Base-by-base conservation (phyloP, 2,113 vertebrate species). In the Tylochromis polylepis region DNA sequence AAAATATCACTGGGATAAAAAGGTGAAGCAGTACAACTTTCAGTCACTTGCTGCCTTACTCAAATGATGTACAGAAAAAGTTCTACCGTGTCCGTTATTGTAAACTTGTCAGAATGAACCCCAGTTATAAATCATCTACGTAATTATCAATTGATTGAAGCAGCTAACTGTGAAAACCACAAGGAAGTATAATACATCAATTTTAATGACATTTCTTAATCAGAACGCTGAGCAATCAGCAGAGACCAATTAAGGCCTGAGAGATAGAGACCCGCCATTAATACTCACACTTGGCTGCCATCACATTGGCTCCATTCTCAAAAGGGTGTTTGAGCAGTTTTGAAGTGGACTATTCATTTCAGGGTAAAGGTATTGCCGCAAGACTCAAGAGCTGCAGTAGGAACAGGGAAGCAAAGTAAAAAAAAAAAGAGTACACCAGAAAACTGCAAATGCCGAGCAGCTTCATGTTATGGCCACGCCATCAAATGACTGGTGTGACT, bases 171-270 rank as follows among this genome's bases (percentile, higher is more conserved):
- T 90, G 92, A 93, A 94, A 95, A 90, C 88, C 88, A 94, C 95
- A 93, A 88, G 86, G 86, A 95, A 91, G 92, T 89, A 85, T 91
- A 93, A 95, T 95, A 92, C 92, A 95, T 95, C 93, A 90, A 92
- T 94, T 95, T 94, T 95, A 96, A 96, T 96, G 94, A 88, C 92
- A 85, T 96, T 95, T 95, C 95, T 95, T 96, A 95, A 96, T 96
- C 96, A 95, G 91, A 95, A 95, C 77, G 90, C 90, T 92, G 89
- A 53, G 95, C 92, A 94, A 96, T 95, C 95, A 95, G 91, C 88
- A 87, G 91, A 95, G 95, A 96, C 95, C 95, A 96, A 97, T 96
- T 95, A 95, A 81, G 88, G 85, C 86, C 92, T 88, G 84, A 91
- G 90, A 95, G 96, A 96, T 93, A 93, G 93, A 93, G 92, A 85